Conservation (phyloP, 2,113 vertebrate species). For the Hippolais icterina region DNA sequence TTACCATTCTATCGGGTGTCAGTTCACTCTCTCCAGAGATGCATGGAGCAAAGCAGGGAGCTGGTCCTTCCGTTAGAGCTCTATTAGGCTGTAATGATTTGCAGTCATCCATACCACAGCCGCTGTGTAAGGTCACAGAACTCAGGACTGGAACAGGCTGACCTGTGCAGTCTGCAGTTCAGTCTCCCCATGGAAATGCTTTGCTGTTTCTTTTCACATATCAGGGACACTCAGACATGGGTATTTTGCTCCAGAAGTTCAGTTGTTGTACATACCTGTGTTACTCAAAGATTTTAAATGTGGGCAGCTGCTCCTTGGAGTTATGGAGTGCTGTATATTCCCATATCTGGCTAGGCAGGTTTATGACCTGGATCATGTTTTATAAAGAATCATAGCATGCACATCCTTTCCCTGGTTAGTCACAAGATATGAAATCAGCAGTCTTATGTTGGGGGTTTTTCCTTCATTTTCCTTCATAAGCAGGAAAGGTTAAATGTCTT, state of each 20-base stretch:
- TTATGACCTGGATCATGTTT: background rate
- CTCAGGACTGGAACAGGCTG: background rate
- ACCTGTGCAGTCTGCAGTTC: background rate
- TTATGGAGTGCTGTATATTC: background rate
- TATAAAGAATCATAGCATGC: background rate
- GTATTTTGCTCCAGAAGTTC: background rate
- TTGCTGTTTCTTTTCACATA: background rate
- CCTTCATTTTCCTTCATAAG: background rate
- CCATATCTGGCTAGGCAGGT: background rate
- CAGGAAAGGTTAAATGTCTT: background rate
- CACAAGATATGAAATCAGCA: background rate
- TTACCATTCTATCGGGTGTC: background rate
- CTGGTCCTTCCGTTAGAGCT: background rate
- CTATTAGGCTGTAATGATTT: slow-evolving; percentile 25
- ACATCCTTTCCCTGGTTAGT: background rate
- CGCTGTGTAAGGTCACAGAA: background rate
- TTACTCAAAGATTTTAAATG: background rate
- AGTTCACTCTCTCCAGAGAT: background rate
- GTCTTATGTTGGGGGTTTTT: rapidly evolving
- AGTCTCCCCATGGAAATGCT: background rate
- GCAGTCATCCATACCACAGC: background rate
- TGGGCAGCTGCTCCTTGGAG: background rate
- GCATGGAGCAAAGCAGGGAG: background rate
- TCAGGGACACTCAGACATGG: background rate
- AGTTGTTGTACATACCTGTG: background rate